Evolutionary conservation across 2,113 vertebrate species (phyloP).

Genomic region (Centropristis striata): DNA sequence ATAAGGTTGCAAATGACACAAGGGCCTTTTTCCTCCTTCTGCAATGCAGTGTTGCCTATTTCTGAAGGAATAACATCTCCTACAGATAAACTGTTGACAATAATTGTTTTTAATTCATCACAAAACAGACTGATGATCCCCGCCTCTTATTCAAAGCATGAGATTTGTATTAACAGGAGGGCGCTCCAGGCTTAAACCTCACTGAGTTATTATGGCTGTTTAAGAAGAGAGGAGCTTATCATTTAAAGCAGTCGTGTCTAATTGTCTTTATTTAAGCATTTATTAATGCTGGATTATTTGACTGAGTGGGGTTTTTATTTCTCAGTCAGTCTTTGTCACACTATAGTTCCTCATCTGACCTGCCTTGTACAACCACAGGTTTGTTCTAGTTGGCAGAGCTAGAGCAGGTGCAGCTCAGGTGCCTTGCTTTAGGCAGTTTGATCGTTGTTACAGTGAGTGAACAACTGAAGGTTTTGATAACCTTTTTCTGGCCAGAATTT

Average conservation of each 20-base stretch:
- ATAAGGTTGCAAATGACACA: conserved; percentile 42
- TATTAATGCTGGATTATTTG: conserved; percentile 30
- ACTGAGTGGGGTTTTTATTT: not conserved
- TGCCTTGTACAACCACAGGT: not conserved
- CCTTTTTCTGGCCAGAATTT: not conserved
- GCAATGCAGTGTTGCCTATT: conserved; percentile 45
- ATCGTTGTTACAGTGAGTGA: not conserved
- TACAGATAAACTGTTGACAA: conserved; percentile 44
- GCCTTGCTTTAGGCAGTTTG: conserved; percentile 9
- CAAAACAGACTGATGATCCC: conserved; percentile 19
- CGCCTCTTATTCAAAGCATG: conserved; percentile 48
- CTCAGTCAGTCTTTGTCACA: not conserved
- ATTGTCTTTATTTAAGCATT: conserved; percentile 35
- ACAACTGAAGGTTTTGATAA: conserved; percentile 5
- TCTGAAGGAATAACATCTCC: conserved; percentile 1
- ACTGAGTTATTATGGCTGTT: conserved; percentile 33
- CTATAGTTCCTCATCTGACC: not conserved
- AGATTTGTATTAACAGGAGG: conserved; percentile 23
- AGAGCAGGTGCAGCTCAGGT: not conserved
- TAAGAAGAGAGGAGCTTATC: conserved; percentile 12
- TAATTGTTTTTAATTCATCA: conserved; percentile 32
- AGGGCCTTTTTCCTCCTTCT: conserved; percentile 42
- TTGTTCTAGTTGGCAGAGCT: not conserved
- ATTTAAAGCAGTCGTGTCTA: conserved; percentile 5
- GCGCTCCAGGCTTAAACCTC: conserved; percentile 28